Conservation (phyloP, 2,113 vertebrate species). For the Cercopithecus mona region DNA sequence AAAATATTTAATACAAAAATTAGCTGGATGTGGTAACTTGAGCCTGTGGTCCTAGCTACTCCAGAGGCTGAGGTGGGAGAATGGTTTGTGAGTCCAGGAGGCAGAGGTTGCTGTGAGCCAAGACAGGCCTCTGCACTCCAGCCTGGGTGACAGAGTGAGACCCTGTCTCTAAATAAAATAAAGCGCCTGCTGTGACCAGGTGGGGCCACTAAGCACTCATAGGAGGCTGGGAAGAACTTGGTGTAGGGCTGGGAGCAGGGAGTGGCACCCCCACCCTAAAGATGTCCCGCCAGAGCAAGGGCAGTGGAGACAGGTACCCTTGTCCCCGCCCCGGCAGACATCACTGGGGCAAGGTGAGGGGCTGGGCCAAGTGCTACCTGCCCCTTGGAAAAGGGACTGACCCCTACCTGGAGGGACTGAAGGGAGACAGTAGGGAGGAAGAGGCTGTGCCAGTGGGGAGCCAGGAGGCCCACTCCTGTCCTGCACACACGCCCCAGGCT, state of each 20-base stretch:
- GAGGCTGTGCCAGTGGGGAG: background rate
- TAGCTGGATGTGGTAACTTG: too few species aligned
- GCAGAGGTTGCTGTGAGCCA: too few species aligned
- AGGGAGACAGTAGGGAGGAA: too few species aligned
- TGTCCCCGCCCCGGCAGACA: background rate
- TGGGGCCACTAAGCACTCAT: background rate
- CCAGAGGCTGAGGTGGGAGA: too few species aligned
- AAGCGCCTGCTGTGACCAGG: background rate
- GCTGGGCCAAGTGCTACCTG: constrained; percentile 22
- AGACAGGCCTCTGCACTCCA: too few species aligned
- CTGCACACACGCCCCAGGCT: too few species aligned
- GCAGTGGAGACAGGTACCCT: background rate
- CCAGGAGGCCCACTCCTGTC: background rate
- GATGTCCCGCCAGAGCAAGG: background rate
- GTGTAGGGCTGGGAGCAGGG: background rate
- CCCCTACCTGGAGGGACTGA: background rate
- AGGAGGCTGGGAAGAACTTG: too few species aligned
- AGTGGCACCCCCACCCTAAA: background rate
- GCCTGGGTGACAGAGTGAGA: too few species aligned
- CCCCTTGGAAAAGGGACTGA: background rate
- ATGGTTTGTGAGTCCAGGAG: too few species aligned
- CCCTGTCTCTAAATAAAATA: too few species aligned
- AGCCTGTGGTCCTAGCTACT: too few species aligned
- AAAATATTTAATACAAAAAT: too few species aligned
- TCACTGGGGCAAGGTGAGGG: background rate